Evolutionary conservation across 2,113 vertebrate species (phyloP), one percentile per base, ranked within the genome.

Genomic region (Procapra przewalskii): DNA sequence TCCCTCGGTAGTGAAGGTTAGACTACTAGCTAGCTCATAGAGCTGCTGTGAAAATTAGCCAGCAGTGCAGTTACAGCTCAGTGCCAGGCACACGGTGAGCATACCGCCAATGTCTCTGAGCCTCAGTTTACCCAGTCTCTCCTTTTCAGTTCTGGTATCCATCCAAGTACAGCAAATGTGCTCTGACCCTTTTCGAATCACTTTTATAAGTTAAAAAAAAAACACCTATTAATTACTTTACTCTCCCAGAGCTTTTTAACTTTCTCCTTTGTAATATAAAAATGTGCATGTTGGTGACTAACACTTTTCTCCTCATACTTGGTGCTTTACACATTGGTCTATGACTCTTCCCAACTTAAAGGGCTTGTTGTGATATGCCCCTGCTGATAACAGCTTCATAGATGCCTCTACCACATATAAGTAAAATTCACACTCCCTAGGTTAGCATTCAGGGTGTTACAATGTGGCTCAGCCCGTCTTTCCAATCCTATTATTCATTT

Each of bases 401-500:
- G 59, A 57, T 43, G 43, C 2, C 4, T 25, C 1, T 40, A 48
- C 4, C 91, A 2, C 8, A 9, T 25, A 31, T 3, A 33, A 59
- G 80, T 85, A 94, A 96, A 77, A 16, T 19, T 13, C 7, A 36
- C 8, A 60, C 6, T 81, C 10, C 60, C 36, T n/a, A 80, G 15
- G 52, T 33, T 80, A 87, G 43, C 16, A 96, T 96, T 91, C 31
- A 29, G 23, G 21, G 5, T 0, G 36, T 83, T 43, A 57, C 36
- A 96, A 57, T 27, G n/a, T 88, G 57, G 16, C 0, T 17, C 12
- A 55, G 50, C 88, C n/a, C 86, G 5, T 86, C 55, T 93, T 93
- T 90, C 40, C n/a, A 64, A 81, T 84, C 31, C n/a, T 82, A 77
- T 85, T 94, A 71, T 48, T 97, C 84, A 60, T 43, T 86, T 94